A percentile compares a stretch with the other conserved stretches of the same genome.
Conservation (phyloP, 2,797 vertebrate species). For the Eulemur coronatus region DNA sequence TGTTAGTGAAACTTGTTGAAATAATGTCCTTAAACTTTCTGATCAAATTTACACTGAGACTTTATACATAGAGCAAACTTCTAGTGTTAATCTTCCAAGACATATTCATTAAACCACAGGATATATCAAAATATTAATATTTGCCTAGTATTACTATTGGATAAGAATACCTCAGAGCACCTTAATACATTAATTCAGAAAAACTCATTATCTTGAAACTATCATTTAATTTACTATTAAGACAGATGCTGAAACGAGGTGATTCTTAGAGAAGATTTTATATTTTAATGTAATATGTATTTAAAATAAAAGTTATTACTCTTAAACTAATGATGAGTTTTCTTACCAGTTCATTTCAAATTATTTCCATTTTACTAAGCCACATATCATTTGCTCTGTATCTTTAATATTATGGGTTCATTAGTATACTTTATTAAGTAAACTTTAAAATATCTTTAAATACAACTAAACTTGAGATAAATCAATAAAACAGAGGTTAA, state of each 20-base stretch:
- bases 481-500: constrained; percentile 43
- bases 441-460: constrained; percentile 58
- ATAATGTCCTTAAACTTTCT: constrained; percentile 57
- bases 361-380: constrained; percentile 61
- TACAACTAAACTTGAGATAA: constrained; percentile 46
- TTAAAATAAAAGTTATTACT: constrained; percentile 67
- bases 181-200: constrained; percentile 62
- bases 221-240: constrained; percentile 68
- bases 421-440: constrained; percentile 55
- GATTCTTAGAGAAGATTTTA: constrained; percentile 61
- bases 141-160: constrained; percentile 51
- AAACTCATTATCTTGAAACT: constrained; percentile 70
- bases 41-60: constrained; percentile 45
- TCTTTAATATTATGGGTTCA: constrained; percentile 47
- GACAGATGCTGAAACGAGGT: constrained; percentile 41
- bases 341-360: constrained; percentile 66
- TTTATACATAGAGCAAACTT: not conserved
- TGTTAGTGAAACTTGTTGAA: constrained; percentile 56
- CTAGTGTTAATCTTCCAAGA: constrained; percentile 17
- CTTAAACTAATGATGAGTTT: constrained; percentile 64
- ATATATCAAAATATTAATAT: constrained; percentile 70
- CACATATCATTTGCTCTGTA: constrained; percentile 56
- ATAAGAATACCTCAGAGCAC: constrained; percentile 51
- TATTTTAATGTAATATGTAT: constrained; percentile 60
- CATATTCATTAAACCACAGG: constrained; percentile 60